phyloP scores from a whole-genome alignment of 2,797 vertebrate species.

The Natrix natrix region DNA sequence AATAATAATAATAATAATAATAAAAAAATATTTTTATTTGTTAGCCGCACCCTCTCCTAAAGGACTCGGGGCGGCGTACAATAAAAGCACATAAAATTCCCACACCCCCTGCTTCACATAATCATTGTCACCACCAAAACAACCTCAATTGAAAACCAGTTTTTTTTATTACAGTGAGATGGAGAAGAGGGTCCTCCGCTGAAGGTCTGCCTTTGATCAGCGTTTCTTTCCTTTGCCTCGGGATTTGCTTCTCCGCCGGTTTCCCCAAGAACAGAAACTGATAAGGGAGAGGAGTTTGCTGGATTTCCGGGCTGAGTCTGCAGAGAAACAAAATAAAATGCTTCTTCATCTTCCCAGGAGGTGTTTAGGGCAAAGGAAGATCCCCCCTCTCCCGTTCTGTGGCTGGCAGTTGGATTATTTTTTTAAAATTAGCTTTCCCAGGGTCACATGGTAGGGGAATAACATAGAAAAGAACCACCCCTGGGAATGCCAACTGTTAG shows the following conservation, averaged over 20 bases:
- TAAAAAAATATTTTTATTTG: no score
- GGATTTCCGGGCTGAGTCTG: background rate
- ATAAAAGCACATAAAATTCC: no score
- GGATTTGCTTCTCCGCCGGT: background rate
- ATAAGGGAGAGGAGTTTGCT: conserved; percentile 15
- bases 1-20: no score
- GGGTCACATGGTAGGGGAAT: background rate
- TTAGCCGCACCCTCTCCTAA: no score
- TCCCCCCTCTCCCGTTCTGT: background rate
- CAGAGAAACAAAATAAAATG: background rate
- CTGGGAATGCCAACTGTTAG: background rate
- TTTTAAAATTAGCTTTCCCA: background rate
- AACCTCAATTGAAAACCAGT: background rate
- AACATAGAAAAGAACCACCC: background rate
- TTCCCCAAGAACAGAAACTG: conserved; percentile 16
- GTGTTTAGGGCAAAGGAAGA: background rate
- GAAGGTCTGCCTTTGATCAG: background rate
- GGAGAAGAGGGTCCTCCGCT: background rate
- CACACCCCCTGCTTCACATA: no score
- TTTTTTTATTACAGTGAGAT: background rate
- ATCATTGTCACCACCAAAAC: background rate
- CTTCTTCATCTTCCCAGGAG: background rate
- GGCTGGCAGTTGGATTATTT: background rate
- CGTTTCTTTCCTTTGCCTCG: conserved; percentile 15
- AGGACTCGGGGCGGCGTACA: no score